Conservation (phyloP, 2,797 vertebrate genomes). For the Tapirus indicus region DNA sequence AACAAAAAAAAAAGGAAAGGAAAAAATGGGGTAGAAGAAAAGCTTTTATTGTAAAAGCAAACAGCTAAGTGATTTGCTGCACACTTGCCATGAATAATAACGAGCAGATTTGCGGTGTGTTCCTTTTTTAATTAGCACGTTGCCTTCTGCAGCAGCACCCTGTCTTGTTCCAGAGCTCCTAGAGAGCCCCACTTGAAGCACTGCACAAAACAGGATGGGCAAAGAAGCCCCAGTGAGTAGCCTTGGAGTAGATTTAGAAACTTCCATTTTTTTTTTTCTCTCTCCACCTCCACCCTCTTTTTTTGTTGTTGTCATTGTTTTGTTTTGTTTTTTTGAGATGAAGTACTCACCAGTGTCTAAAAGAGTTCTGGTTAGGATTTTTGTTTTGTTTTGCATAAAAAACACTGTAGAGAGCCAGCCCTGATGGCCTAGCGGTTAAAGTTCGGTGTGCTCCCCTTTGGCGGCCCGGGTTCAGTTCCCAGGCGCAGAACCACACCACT, state of each 20-base stretch:
- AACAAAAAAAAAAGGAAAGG: neutral
- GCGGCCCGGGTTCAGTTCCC: too few relatives aligned
- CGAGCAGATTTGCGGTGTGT: slow-evolving; percentile 63
- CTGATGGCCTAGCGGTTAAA: too few relatives aligned
- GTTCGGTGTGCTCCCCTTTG: too few relatives aligned
- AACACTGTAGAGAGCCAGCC: neutral
- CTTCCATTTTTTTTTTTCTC: neutral
- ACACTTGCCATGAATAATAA: slow-evolving; percentile 85
- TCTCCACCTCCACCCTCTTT: rapidly evolving
- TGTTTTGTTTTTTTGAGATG: neutral
- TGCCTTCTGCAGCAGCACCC: slow-evolving; percentile 61
- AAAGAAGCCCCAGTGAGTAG: neutral
- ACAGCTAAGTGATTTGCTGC: slow-evolving; percentile 83
- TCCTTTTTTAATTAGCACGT: slow-evolving; percentile 84
- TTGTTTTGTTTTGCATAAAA: neutral
- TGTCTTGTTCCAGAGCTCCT: slow-evolving; percentile 65
- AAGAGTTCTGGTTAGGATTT: neutral
- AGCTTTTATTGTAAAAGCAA: slow-evolving; percentile 85
- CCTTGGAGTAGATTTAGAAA: neutral
- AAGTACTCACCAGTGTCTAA: neutral
- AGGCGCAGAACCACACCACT: too few relatives aligned
- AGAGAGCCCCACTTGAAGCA: slow-evolving; percentile 51
- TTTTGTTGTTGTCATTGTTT: neutral
- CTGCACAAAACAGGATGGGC: slow-evolving; percentile 52
- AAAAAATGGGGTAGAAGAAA: slow-evolving; percentile 34